Percentiles rank a stretch among this genome's conserved stretches.
Evolutionary conservation across 2,113 vertebrate genomes (phyloP).

Genomic region (Sphyrna mokarran): DNA sequence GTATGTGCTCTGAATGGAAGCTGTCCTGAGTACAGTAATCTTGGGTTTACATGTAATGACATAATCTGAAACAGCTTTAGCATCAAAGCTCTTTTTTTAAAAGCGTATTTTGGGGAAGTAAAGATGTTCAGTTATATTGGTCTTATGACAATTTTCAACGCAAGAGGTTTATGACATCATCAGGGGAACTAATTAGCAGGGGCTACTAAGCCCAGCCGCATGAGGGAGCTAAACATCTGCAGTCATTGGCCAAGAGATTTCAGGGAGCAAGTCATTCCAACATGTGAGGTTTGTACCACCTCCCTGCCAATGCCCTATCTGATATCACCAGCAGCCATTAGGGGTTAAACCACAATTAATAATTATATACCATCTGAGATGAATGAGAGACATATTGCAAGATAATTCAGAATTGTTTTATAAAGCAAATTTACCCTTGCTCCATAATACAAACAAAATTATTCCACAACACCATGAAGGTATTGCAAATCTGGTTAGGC

Average conservation of each 20-base stretch:
- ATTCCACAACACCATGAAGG: background rate
- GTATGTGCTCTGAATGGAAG: background rate
- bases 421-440: background rate
- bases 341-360: background rate
- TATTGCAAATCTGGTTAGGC: background rate
- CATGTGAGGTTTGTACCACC: background rate
- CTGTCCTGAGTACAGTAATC: background rate
- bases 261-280: background rate
- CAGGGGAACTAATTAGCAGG: background rate
- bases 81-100: background rate
- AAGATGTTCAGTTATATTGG: background rate
- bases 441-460: background rate
- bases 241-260: background rate
- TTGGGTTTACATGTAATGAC: background rate
- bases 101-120: background rate
- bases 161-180: background rate
- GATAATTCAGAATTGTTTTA: background rate
- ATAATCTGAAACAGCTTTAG: background rate
- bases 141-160: background rate
- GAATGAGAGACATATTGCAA: background rate
- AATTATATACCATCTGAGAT: background rate
- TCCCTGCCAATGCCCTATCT: background rate
- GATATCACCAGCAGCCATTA: background rate
- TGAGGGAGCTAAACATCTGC: constrained; percentile 14
- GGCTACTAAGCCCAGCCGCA: background rate